Base-by-base conservation (phyloP, 1,140 invertebrate species). In the Tetragnatha versicolor region DNA sequence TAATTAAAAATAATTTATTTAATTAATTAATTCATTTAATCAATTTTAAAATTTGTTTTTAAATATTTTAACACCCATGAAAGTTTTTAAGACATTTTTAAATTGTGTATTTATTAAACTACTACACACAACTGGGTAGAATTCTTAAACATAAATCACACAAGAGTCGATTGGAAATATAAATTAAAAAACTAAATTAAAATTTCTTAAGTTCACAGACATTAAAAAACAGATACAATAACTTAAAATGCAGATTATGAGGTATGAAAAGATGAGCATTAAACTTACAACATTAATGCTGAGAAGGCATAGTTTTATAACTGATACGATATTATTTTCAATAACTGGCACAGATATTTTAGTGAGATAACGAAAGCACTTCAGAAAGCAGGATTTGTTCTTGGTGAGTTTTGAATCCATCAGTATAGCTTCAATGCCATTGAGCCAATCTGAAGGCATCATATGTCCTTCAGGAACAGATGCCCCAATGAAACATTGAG, bases 241-340 rank as follows among this genome's bases (percentile, higher is more conserved):
- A 45, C 9, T 45, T 45, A 45, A 9, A 45, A 9, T 9, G 17
- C 9, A 9, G 17, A 17, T 45, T 45, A 9, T 45, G 17, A 45
- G 9, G 9, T 9, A 9, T 45, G 9, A 9, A 17, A 45, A 9
- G 9, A 45, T 45, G 9, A 9, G 39, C 17, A 9, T 45, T 9
- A 45, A 45, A 70, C 72, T 75, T 51, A 75, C 72, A 39, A 75
- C 20, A 51, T 7, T 33, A 33, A 25, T 51, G 25, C 37, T 51
- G n/a, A 75, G 25, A 33, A 75, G 22, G 27, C 14, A 17, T 22
- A 31, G 22, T 22, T 75, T 75, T 20, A 75, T 63, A 33, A 75
- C 17, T 35, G 27, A 5, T 14, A 29, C n/a, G 10, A 75, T 29
- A 63, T 75, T 27, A 10, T 37, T 55, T 63, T 75, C 55, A 7